A percentile compares a stretch with the other conserved stretches of the same genome.
phyloP scores from a whole-genome alignment of 1,140 invertebrate species.

The Cydia amplana region DNA sequence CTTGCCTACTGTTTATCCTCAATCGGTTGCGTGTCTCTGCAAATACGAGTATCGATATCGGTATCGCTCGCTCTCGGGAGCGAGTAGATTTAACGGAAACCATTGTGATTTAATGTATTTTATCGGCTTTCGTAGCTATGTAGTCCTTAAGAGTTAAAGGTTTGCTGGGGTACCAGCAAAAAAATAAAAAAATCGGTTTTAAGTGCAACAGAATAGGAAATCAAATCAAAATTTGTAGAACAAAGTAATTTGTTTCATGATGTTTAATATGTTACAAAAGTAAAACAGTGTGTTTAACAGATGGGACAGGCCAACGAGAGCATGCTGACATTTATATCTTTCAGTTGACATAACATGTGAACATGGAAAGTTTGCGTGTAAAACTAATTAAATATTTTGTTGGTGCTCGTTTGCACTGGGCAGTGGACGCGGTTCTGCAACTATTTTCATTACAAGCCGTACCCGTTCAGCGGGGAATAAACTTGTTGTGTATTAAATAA shows the following conservation, averaged over 20 bases:
- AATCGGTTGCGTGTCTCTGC: constrained; percentile 8
- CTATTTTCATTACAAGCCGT: constrained; percentile 59
- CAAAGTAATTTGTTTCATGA: too few relatives aligned
- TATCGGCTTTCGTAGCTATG: not conserved
- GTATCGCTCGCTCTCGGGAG: too few relatives aligned
- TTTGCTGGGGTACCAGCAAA: not conserved
- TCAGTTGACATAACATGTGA: constrained; percentile 7
- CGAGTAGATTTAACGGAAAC: constrained; percentile 1
- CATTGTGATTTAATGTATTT: constrained; percentile 20
- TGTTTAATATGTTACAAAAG: not conserved
- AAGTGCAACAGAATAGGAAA: not conserved
- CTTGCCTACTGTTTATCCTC: constrained; percentile 22
- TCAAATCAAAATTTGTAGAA: too few relatives aligned
- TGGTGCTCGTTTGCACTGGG: constrained; percentile 10
- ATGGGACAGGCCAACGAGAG: too few relatives aligned
- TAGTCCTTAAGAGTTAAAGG: not conserved
- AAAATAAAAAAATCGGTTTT: not conserved
- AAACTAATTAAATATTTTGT: constrained; percentile 39
- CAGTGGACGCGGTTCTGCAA: constrained; percentile 38
- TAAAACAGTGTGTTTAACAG: not conserved
- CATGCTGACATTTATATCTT: not conserved
- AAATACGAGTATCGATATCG: constrained; percentile 15
- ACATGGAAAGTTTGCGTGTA: constrained; percentile 10
- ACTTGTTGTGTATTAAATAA: constrained; percentile 14
- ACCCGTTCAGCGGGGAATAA: constrained; percentile 44